A percentile compares a stretch with the other conserved stretches of the same genome.
Evolutionary conservation across 2,797 vertebrate genomes (phyloP).

Genomic region (Sphenopsis melanotis): DNA sequence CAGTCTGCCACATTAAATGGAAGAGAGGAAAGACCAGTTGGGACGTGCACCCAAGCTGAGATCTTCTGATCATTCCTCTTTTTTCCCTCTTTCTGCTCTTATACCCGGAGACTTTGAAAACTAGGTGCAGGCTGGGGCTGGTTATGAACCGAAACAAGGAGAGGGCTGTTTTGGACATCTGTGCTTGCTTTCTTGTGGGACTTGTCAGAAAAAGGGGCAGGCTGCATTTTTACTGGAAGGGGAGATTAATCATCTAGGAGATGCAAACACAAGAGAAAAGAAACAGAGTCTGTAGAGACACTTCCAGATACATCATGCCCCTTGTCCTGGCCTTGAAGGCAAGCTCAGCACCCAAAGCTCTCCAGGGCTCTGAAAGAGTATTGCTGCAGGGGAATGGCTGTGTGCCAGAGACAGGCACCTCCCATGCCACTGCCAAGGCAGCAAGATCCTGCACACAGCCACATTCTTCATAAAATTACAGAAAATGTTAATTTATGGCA

Average conservation of each 20-base stretch:
- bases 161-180: neutral
- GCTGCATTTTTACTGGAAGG: neutral
- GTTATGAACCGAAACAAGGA: neutral
- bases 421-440: neutral
- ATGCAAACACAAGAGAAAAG: neutral
- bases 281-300: neutral
- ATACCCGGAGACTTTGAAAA: neutral
- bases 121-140: neutral
- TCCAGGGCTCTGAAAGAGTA: neutral
- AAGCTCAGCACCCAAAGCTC: neutral
- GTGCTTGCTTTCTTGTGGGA: neutral
- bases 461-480: neutral
- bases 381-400: neutral
- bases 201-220: neutral
- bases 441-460: neutral
- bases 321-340: fast-evolving
- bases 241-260: neutral
- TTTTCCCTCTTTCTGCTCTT: neutral
- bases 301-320: neutral
- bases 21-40: neutral
- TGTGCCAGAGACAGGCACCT: neutral
- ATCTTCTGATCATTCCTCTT: neutral
- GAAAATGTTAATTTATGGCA: neutral
- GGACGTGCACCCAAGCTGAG: neutral
- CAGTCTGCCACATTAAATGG: neutral